A percentile compares a stretch with the other conserved stretches of the same genome.
These are phyloP conservation scores for Eurytoma adleriae DNA, from an alignment of 2,888 invertebrate species.

Conservation along the genomic window DNA sequence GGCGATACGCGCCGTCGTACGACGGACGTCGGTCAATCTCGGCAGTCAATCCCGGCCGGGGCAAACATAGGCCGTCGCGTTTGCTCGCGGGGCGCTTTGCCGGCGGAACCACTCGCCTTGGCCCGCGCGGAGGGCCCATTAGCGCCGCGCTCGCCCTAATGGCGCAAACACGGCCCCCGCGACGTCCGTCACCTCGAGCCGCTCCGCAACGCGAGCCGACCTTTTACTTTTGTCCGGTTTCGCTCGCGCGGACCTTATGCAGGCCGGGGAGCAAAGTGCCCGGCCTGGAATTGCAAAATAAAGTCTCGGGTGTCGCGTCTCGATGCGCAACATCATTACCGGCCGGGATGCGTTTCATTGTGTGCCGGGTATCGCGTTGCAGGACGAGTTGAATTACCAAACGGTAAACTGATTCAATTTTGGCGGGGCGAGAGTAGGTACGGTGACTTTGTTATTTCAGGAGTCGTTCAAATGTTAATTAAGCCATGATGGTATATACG, in stretches of 20 bases:
- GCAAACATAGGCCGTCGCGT: not conserved
- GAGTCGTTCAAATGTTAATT: no score
- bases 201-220: constrained; percentile 5
- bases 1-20: not conserved
- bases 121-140: not conserved
- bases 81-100: not conserved
- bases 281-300: not conserved
- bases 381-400: no score
- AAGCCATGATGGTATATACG: no score
- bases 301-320: not conserved
- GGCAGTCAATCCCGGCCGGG: not conserved
- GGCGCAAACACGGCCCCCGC: constrained; percentile 16
- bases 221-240: no score
- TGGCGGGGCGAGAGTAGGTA: no score
- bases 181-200: constrained; percentile 8
- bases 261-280: not conserved
- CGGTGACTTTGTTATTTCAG: no score
- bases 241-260: no score
- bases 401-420: no score
- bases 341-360: not conserved
- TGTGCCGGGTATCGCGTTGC: no score
- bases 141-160: constrained; percentile 16
- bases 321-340: not conserved
- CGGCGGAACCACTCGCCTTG: not conserved
- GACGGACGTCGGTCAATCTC: not conserved